These are phyloP conservation scores for Ennomos erosarius DNA, from an alignment of 2,888 invertebrate genomes.

Conservation along the genomic window DNA sequence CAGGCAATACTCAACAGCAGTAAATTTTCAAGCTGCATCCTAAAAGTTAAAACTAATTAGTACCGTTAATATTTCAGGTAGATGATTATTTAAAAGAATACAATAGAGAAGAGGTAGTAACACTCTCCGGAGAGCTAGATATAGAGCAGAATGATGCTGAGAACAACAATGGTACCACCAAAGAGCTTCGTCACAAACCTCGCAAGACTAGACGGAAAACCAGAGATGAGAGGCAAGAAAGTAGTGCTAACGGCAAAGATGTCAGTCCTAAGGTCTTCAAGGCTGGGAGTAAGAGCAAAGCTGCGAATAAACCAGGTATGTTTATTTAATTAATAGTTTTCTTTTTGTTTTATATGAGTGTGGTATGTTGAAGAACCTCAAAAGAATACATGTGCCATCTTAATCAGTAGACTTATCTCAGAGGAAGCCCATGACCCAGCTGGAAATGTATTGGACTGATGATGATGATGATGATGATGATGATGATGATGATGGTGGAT, in stretches of 20 bases:
- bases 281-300: constrained; percentile 65
- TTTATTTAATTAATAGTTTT: constrained; percentile 16
- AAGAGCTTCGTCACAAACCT: constrained; percentile 73
- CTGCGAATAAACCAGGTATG: constrained; percentile 64
- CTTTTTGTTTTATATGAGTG: neutral
- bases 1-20: too few species aligned
- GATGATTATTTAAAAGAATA: constrained; percentile 82
- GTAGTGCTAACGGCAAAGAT: constrained; percentile 67
- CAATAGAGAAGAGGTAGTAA: constrained; percentile 80
- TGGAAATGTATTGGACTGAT: too few species aligned
- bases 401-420: too few species aligned
- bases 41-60: too few species aligned
- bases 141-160: constrained; percentile 78
- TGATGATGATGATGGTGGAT: too few species aligned
- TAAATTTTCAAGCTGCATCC: too few species aligned
- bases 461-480: too few species aligned
- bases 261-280: constrained; percentile 82
- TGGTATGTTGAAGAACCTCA: too few species aligned
- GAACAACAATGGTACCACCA: constrained; percentile 73
- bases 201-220: constrained; percentile 75
- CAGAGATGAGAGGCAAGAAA: constrained; percentile 72
- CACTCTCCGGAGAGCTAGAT: constrained; percentile 80
- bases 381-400: too few species aligned
- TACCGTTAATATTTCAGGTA: constrained; percentile 56
- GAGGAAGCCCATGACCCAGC: too few species aligned